Evolutionary conservation across 2,888 invertebrate genomes (phyloP), one percentile per base, ranked within the genome.

Genomic region (Branchellion lobata): DNA sequence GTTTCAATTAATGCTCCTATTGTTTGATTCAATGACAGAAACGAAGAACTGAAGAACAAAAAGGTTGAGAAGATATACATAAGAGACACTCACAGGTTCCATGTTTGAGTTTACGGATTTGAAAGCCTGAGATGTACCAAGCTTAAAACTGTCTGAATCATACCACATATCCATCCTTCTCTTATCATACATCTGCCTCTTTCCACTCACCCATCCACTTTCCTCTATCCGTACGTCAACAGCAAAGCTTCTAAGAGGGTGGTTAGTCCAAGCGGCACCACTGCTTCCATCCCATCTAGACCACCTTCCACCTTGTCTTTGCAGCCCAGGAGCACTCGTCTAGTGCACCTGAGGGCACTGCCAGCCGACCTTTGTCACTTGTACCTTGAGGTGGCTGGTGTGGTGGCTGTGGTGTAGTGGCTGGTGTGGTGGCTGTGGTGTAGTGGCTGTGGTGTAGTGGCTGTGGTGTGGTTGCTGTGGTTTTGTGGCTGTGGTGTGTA

Each of bases 371-470:
- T 5, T 1, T 77, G 77, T 36, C 57, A 61, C 24, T 27, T 61
- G 31, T 77, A 34, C 40, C 34, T 77, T 8, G 77, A 77, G 61
- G 77, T 77, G n/a, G 61, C 11, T 24, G 21, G 21, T 8, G 24
- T n/a, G 5, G 61, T 18, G 24, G 3, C 61, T 3, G 24, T 57
- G 3, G 21, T 24, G 21, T 57, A 3, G 21, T 57, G 3, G 61
- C 3, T 57, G 61, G 5, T 40, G 40, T 8, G 40, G n/a, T n/a
- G n/a, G n/a, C n/a, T n/a, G n/a, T n/a, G n/a, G 61, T 8, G 24
- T n/a, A 24, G 61, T 18, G 24, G 3, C 61, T 3, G 24, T 57
- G 3, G 21, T 24, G 21, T 57, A 3, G 21, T 57, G 3, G 61
- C 3, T 5, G 5, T 57, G 61, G 5, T 40, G 40, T 8, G 40